These are phyloP conservation scores for Strigamia transsilvanica DNA, from an alignment of 2,888 invertebrate genomes.

Conservation along the genomic window DNA sequence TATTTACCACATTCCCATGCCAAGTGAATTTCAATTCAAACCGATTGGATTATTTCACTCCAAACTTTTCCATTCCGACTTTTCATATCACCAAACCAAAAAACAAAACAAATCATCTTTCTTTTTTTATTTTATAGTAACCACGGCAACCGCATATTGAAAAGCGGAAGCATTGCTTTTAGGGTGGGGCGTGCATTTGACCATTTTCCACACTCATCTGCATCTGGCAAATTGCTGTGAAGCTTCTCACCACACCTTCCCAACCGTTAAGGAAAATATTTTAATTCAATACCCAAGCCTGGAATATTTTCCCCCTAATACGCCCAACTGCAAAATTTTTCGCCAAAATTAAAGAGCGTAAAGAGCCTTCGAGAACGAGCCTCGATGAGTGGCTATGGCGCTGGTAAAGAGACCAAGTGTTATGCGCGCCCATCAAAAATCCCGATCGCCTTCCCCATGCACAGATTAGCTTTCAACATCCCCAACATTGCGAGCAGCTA, in stretches of 20 bases:
- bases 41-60: no score
- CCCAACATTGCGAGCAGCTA: conserved; percentile 2
- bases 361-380: not conserved
- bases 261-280: conserved; percentile 26
- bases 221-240: conserved; percentile 23
- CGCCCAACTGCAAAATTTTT: conserved; percentile 1
- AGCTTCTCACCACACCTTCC: conserved; percentile 23
- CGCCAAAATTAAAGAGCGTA: conserved; percentile 39
- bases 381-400: conserved; percentile 31
- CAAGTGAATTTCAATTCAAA: no score
- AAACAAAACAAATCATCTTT: not conserved
- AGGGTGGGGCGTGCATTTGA: not conserved
- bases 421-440: conserved; percentile 40
- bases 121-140: not conserved
- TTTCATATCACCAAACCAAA: not conserved
- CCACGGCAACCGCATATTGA: conserved; percentile 16
- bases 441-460: conserved; percentile 31
- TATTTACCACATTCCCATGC: no score
- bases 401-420: conserved; percentile 18
- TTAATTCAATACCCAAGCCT: conserved; percentile 42
- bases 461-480: conserved; percentile 32
- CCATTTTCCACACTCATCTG: conserved; percentile 27
- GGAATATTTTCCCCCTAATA: conserved; percentile 2
- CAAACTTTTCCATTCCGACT: not conserved
- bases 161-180: conserved; percentile 28